A percentile compares a stretch with the other conserved stretches of the same genome.
Evolutionary conservation across 2,888 invertebrate species (phyloP).

Genomic region (Muscina levida): DNA sequence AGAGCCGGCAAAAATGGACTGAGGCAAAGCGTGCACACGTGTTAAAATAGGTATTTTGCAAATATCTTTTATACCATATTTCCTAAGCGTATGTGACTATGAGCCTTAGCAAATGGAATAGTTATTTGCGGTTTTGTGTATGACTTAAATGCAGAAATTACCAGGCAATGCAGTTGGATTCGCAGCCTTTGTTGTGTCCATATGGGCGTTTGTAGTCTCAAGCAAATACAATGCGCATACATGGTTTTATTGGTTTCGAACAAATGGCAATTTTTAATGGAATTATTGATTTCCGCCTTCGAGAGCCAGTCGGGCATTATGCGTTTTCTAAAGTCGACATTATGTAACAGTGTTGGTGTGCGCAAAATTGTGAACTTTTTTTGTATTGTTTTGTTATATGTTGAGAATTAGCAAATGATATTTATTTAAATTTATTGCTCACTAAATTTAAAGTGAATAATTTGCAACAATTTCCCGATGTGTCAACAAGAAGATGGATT

Average conservation of each 20-base stretch:
- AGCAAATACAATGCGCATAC: not conserved
- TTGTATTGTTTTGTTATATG: too few relatives aligned
- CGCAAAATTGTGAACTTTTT: too few relatives aligned
- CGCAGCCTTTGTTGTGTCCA: not conserved
- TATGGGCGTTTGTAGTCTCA: not conserved
- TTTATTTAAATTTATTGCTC: too few relatives aligned
- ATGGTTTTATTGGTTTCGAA: not conserved
- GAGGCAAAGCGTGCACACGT: slow-evolving; percentile 53
- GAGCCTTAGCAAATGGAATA: not conserved
- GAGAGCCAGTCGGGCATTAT: too few relatives aligned
- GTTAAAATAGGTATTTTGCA: slow-evolving; percentile 59
- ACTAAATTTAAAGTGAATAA: too few relatives aligned
- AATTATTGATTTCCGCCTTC: slow-evolving; percentile 11
- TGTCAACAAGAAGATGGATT: too few relatives aligned
- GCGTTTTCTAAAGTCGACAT: too few relatives aligned
- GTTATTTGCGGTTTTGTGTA: not conserved
- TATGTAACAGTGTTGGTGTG: too few relatives aligned
- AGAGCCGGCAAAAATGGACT: not conserved
- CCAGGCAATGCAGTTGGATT: not conserved
- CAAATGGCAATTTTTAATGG: not conserved
- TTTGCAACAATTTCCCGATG: too few relatives aligned
- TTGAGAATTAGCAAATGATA: too few relatives aligned
- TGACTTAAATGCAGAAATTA: not conserved
- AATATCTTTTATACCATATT: slow-evolving; percentile 38
- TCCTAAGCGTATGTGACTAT: too few relatives aligned